Evolutionary conservation across 2,888 invertebrate species (phyloP).

Genomic region (Eupsilia transversa): DNA sequence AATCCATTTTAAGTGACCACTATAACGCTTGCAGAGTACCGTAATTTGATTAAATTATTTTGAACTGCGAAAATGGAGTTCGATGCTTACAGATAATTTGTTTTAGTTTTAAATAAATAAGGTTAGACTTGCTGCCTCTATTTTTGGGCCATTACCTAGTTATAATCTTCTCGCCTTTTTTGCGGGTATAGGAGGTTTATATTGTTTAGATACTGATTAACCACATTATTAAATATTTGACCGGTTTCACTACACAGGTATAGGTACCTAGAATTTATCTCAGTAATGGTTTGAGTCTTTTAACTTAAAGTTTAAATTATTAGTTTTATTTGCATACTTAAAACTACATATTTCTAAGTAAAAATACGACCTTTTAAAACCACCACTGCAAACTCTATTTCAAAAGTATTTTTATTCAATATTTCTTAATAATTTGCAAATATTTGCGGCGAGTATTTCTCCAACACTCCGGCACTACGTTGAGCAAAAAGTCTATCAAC

Average conservation of each 20-base stretch:
- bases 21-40: slow-evolving; percentile 47
- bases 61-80: slow-evolving; percentile 64
- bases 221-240: not conserved
- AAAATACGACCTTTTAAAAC: not conserved
- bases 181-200: not conserved
- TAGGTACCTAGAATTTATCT: not conserved
- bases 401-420: not conserved
- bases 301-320: not conserved
- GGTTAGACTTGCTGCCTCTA: not conserved
- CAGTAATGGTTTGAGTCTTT: not conserved
- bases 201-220: not conserved
- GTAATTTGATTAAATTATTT: slow-evolving; percentile 72
- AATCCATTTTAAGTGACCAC: slow-evolving; percentile 73
- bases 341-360: not conserved
- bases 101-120: not conserved
- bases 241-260: no score
- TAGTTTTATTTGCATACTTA: not conserved
- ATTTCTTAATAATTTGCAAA: slow-evolving; percentile 22
- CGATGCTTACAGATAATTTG: slow-evolving; percentile 42
- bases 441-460: slow-evolving; percentile 16
- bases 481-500: slow-evolving; percentile 31
- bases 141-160: not conserved
- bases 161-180: not conserved
- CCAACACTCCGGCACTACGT: not conserved
- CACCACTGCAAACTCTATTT: not conserved